Evolutionary conservation across 2,113 vertebrate species (phyloP).

Genomic region (Synchiropus splendidus): DNA sequence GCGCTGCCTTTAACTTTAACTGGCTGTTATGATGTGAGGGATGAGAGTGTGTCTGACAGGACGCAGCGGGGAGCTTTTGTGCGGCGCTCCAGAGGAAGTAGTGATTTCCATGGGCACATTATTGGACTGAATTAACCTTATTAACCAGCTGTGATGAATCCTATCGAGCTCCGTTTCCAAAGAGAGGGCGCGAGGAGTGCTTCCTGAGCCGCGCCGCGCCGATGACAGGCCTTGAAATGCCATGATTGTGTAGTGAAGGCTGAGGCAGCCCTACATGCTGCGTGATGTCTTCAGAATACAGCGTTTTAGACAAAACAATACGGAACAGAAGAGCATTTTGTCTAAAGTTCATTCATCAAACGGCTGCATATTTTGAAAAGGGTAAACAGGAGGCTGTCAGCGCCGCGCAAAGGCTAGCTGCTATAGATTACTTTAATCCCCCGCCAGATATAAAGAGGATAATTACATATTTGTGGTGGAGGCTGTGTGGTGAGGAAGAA

Average conservation of each 20-base stretch:
- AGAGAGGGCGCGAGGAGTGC: conserved; percentile 18
- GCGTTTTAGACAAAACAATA: conserved; percentile 81
- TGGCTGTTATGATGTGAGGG: conserved; percentile 65
- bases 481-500: conserved; percentile 92
- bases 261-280: conserved; percentile 66
- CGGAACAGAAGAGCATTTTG: conserved; percentile 90
- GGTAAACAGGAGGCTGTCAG: conserved; percentile 98
- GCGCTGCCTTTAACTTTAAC: conserved; percentile 59
- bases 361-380: conserved; percentile 99
- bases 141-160: conserved; percentile 67
- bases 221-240: conserved; percentile 67
- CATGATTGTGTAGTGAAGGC: conserved; percentile 68
- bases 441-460: conserved; percentile 99
- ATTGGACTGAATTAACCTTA: conserved; percentile 68
- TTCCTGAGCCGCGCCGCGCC: conserved; percentile 38
- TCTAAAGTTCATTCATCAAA: conserved; percentile 99
- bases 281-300: conserved; percentile 67
- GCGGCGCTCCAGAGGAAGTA: conserved; percentile 49
- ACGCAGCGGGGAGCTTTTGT: conserved; percentile 58
- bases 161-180: conserved; percentile 45
- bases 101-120: conserved; percentile 64
- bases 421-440: conserved; percentile 99
- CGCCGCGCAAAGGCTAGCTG: conserved; percentile 98
- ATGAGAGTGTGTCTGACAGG: conserved; percentile 59
- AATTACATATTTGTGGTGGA: conserved; percentile 99